These are phyloP conservation scores for Myotis daubentonii DNA, from an alignment of 2,797 vertebrate species.

Conservation along the genomic window DNA sequence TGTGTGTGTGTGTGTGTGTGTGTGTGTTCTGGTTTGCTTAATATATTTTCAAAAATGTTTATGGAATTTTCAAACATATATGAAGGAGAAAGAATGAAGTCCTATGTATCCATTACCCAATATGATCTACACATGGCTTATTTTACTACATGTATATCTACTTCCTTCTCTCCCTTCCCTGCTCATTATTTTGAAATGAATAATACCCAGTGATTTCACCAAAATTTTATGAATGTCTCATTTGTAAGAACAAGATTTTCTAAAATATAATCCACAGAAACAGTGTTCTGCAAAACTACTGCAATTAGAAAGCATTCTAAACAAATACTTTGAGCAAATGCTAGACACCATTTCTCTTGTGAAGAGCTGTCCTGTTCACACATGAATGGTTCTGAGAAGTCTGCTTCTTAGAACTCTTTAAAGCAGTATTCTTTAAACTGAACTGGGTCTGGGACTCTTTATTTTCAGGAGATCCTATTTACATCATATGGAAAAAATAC, in stretches of 20 bases:
- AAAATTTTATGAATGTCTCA: background rate
- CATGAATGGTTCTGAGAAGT: background rate
- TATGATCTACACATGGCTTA: background rate
- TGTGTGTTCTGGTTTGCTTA: background rate
- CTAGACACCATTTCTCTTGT: background rate
- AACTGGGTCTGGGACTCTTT: background rate
- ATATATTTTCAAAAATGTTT: background rate
- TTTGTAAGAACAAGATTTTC: conserved; percentile 2
- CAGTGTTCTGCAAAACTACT: background rate
- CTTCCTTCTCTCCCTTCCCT: background rate
- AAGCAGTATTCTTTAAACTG: background rate
- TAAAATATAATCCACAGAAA: background rate
- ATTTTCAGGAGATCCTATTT: conserved; percentile 26
- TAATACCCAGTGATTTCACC: background rate
- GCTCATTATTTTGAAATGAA: background rate
- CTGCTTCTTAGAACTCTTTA: background rate
- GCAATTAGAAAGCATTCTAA: background rate
- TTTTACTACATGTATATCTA: background rate
- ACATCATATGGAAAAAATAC: background rate
- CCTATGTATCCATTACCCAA: background rate
- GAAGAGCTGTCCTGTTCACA: background rate
- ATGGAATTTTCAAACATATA: background rate
- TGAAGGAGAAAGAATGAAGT: background rate
- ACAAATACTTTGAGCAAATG: background rate
- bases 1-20: background rate